phyloP scores from a whole-genome alignment of 2,797 vertebrate genomes.

The Synanceia verrucosa region DNA sequence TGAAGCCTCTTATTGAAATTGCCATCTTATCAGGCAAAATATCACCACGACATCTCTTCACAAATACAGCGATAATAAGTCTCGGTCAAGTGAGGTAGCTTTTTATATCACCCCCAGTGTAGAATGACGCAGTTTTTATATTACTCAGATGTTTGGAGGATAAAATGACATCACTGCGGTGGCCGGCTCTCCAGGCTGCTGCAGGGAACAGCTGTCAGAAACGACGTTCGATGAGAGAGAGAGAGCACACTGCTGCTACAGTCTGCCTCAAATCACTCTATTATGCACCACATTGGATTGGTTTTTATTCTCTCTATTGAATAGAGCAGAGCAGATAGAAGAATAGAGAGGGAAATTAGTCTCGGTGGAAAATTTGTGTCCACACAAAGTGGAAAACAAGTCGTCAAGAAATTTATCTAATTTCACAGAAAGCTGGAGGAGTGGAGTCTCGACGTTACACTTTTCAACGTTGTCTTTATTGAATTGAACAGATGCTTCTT shows the following conservation, averaged over 20 bases:
- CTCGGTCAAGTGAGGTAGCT: conserved; percentile 71
- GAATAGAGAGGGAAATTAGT: conserved; percentile 34
- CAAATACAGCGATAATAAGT: conserved; percentile 79
- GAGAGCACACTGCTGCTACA: neutral
- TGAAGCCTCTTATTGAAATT: conserved; percentile 80
- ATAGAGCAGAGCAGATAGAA: neutral
- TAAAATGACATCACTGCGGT: conserved; percentile 64
- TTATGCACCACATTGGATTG: conserved; percentile 24
- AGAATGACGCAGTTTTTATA: conserved; percentile 68
- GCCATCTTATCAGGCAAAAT: conserved; percentile 78
- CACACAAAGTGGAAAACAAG: conserved; percentile 24
- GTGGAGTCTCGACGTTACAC: neutral
- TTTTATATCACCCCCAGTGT: conserved; percentile 60
- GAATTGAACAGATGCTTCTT: conserved; percentile 35
- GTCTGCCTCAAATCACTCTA: conserved; percentile 33
- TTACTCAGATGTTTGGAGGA: conserved; percentile 69
- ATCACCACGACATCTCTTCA: conserved; percentile 73
- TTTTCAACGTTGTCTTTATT: conserved; percentile 36
- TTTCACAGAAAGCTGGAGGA: conserved; percentile 10
- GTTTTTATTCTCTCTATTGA: conserved; percentile 28
- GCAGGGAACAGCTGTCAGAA: conserved; percentile 60
- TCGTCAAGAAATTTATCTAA: conserved; percentile 25
- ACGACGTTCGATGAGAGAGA: conserved; percentile 5
- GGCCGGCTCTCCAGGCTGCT: conserved; percentile 32
- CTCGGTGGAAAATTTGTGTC: conserved; percentile 30